Evolutionary conservation across 2,113 vertebrate species (phyloP), one percentile per base, ranked within the genome.

Genomic region (Ammospiza caudacuta): DNA sequence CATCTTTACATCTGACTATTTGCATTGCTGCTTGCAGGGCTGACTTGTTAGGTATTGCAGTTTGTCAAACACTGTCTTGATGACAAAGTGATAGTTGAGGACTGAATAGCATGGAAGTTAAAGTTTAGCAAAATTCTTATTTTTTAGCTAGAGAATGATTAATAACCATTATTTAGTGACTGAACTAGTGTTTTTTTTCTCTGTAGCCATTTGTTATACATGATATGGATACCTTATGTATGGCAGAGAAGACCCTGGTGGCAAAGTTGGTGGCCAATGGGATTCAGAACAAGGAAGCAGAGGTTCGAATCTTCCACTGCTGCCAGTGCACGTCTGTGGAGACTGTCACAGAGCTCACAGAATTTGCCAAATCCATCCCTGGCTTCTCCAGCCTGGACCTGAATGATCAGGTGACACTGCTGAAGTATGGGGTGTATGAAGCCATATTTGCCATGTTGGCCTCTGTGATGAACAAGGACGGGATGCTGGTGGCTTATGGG

Each of bases 391-490:
- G 29, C 89, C 97, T 99, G 78, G 99, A 99, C 98, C 95, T 99
- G 74, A 99, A 99, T 0, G 99, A 99, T 85, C 99, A 99, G 95
- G 99, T 99, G 96, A 99, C 99, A 0, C 96, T 99, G 46, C 80
- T 99, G 72, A 99, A 99, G 70, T 99, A 99, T 0, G 99, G 99
- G 2, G 99, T 99, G 46, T 98, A 99, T 18, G 99, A 99, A 97
- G 99, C 99, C 80, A 98, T 99, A 62, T 99, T 99, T 77, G 98
- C 99, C 58, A 99, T 99, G 99, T 90, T 99, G 88, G 99, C 99
- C 27, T 99, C 99, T 19, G 98, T 99, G 57, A 99, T 99, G 99
- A 99, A 99, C 97, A 99, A 99, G 89, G 99, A 99, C 0, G 99
- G 99, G n/a, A 98, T 99, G 96, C 98, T 99, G 59, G 99, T 99